Evolutionary conservation across 2,888 invertebrate genomes (phyloP), one percentile per base, ranked within the genome.

Genomic region (Mermis nigrescens): DNA sequence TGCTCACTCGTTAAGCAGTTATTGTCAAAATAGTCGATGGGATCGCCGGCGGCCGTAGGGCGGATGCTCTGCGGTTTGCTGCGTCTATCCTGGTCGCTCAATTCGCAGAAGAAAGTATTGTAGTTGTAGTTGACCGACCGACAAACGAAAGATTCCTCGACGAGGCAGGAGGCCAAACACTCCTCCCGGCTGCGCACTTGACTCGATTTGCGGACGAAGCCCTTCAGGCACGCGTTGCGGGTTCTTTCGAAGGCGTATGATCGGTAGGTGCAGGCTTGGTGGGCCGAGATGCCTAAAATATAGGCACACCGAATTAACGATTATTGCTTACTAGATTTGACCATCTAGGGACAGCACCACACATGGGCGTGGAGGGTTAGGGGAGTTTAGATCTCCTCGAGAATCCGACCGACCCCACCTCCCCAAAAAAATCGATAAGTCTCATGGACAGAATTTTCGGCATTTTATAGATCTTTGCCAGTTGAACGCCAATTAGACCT

Each of bases 21-120:
- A 68, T 79, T 79, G 67, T 79, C 79, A 68, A 78, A 74, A 68
- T 79, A 79, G 66, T 79, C 78, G 52, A 77, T 72, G 7, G 65
- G 75, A 71, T 66, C 64, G 38, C 69, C 68, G 38, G 71, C 70
- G 67, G 75, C 75, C 57, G 70, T 70, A 60, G 70, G 65, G 27
- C 75, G 70, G 66, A 78, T 76, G 56, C 74, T 73, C 59, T 73
- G 73, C 22, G 78, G 77, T 57, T 76, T 74, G 1, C 76, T 76
- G 55, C 79, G 68, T 59, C 78, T 68, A 54, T 77, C 78, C 62
- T 78, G 77, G 27, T 75, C 71, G 64, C 75, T 76, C 57, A 78
- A 64, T 61, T 74, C 75, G 66, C 77, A 78, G 56, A 74, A 71
- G 45, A 69, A 62, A 51, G 73, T 72, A 27, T 75, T 71, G 56